These are phyloP conservation scores for Ectemnius lituratus DNA, from an alignment of 2,888 invertebrate species.

Conservation along the genomic window DNA sequence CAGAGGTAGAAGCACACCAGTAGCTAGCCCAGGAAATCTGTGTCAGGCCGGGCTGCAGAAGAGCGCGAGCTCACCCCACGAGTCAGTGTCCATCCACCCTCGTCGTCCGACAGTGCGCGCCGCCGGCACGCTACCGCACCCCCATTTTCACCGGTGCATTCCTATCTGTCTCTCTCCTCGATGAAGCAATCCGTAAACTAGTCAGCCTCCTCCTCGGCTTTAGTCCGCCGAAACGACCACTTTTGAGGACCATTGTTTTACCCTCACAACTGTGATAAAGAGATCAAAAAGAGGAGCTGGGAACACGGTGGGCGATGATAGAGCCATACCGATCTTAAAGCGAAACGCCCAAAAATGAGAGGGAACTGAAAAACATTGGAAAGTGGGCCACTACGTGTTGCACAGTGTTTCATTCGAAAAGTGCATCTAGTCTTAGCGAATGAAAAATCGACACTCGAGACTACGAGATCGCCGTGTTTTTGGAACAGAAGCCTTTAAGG, in stretches of 20 bases:
- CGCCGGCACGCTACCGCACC: conserved; percentile 1
- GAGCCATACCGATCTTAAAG: too few relatives aligned
- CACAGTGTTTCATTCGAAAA: too few relatives aligned
- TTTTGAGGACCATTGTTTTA: conserved; percentile 6
- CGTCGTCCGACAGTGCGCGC: conserved; percentile 21
- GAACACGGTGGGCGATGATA: too few relatives aligned
- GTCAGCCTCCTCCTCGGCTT: background rate
- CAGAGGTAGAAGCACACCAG: conserved; percentile 59
- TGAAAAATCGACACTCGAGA: too few relatives aligned
- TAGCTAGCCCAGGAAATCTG: conserved; percentile 59
- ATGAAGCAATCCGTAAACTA: conserved; percentile 2
- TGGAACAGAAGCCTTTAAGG: too few relatives aligned
- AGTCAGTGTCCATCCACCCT: conserved; percentile 60
- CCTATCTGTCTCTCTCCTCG: background rate
- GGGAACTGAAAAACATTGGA: too few relatives aligned
- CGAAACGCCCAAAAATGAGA: too few relatives aligned
- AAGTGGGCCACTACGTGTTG: too few relatives aligned
- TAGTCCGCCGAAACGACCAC: background rate
- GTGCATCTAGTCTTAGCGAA: too few relatives aligned
- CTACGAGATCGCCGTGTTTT: too few relatives aligned
- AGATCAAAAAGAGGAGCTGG: too few relatives aligned
- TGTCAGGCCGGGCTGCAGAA: conserved; percentile 64
- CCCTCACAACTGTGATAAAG: too few relatives aligned
- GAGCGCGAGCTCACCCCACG: conserved; percentile 35
- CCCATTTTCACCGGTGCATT: conserved; percentile 1